Base-by-base conservation (phyloP, 2,113 vertebrate species). In the Struthidea cinerea region DNA sequence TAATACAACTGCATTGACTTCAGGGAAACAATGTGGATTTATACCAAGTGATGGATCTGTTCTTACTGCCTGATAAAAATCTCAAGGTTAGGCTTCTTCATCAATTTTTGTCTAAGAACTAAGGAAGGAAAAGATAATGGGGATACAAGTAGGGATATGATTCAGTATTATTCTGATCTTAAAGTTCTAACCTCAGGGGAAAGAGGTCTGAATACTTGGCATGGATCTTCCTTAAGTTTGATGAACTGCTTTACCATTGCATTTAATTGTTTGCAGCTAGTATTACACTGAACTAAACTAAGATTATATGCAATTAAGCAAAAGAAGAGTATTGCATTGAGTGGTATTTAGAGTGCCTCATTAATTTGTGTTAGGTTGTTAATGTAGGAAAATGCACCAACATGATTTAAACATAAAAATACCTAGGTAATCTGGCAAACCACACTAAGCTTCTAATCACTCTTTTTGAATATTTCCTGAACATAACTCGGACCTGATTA, bases 271-370 rank as follows among this genome's bases (percentile, higher is more conserved):
- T 97, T 97, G 87, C 90, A 95, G 92, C 93, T 71, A 88, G 75
- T 79, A 73, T 97, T 97, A 94, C 84, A 81, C 57, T 73, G 84
- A 97, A 84, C 74, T 84, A 90, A 97, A 94, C 73, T 69, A 89
- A 97, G 92, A 96, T 97, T 90, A 96, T 97, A 96, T 80, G 60
- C 74, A 94, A 94, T 97, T 93, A 96, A 96, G 88, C 65, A 88
- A 87, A 93, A 69, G 85, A 95, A 91, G 47, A 82, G 77, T 39
- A 61, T 69, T 80, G 35, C 53, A 69, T 33, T 63, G 64, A 78
- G 89, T 96, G 73, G 87, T 90, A 76, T 91, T 84, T 56, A 11
- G 61, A 91, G 47, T 78, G 52, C 46, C 82, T 97, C 96, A 96
- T 96, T 96, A 89, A 80, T 96, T 96, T 94, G 70, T 92, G 84